Percentiles rank a stretch among this genome's conserved stretches.
phyloP scores from a whole-genome alignment of 2,888 invertebrate genomes.

The Stenoptilia bipunctidactyla region DNA sequence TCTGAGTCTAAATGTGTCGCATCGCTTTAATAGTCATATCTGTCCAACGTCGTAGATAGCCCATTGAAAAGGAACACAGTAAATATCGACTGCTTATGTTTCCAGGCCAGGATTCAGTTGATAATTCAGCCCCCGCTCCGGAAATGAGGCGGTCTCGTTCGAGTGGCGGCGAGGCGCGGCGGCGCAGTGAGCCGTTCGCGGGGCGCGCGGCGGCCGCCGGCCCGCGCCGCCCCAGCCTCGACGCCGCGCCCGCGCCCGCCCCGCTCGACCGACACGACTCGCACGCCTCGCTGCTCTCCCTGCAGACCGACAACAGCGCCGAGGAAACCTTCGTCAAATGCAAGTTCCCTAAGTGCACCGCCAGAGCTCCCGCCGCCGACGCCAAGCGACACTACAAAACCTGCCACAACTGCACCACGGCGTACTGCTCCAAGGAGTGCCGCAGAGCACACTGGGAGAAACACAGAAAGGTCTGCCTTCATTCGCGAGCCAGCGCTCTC shows the following conservation, averaged over 20 bases:
- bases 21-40: not conserved
- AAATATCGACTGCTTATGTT: slow-evolving; percentile 10
- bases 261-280: slow-evolving; percentile 47
- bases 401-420: slow-evolving; percentile 95
- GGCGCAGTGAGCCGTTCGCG: slow-evolving; percentile 53
- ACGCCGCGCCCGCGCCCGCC: slow-evolving; percentile 53
- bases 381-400: slow-evolving; percentile 89
- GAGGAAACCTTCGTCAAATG: slow-evolving; percentile 76
- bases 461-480: slow-evolving; percentile 90
- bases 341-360: slow-evolving; percentile 85
- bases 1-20: slow-evolving; percentile 5
- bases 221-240: slow-evolving; percentile 73
- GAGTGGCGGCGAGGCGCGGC: slow-evolving; percentile 52
- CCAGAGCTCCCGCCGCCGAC: slow-evolving; percentile 77
- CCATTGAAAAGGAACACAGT: slow-evolving; percentile 4
- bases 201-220: slow-evolving; percentile 32
- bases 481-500: slow-evolving; percentile 89
- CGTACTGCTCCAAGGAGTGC: slow-evolving; percentile 94
- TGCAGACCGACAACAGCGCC: slow-evolving; percentile 57
- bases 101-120: slow-evolving; percentile 70
- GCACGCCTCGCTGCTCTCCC: slow-evolving; percentile 53
- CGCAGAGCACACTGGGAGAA: slow-evolving; percentile 93
- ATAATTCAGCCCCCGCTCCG: slow-evolving; percentile 55
- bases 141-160: slow-evolving; percentile 51
- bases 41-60: not conserved